phyloP scores from a whole-genome alignment of 2,888 invertebrate genomes.

The Bembecia ichneumoniformis region DNA sequence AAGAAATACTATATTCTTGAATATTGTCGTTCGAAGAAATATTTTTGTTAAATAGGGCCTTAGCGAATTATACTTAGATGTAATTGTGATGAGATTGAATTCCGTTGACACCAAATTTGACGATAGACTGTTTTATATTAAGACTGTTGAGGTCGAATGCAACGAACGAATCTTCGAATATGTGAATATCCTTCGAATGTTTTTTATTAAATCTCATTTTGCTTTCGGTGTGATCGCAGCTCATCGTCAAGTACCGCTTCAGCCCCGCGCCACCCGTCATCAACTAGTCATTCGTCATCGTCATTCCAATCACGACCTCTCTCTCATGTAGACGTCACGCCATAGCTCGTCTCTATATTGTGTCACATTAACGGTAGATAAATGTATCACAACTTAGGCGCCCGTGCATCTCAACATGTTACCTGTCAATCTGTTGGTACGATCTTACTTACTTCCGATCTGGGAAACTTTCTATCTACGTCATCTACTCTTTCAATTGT shows the following conservation, averaged over 20 bases:
- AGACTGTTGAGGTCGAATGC: conserved; percentile 65
- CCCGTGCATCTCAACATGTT: conserved; percentile 54
- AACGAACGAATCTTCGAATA: conserved; percentile 55
- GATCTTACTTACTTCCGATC: conserved; percentile 28
- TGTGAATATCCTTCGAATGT: conserved; percentile 41
- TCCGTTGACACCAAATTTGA: conserved; percentile 55
- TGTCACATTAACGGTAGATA: conserved; percentile 64
- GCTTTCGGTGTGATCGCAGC: conserved; percentile 66
- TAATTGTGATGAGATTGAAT: conserved; percentile 51
- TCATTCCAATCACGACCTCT: conserved; percentile 53
- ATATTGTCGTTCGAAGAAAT: conserved; percentile 41
- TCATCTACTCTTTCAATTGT: conserved; percentile 30
- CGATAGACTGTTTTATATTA: conserved; percentile 56
- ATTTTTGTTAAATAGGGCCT: conserved; percentile 70
- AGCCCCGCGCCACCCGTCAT: conserved; percentile 55
- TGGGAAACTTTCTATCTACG: conserved; percentile 62
- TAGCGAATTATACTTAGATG: conserved; percentile 60
- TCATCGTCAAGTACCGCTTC: conserved; percentile 54
- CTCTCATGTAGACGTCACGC: conserved; percentile 60
- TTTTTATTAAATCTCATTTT: conserved; percentile 56
- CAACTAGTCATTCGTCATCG: conserved; percentile 18
- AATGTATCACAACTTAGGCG: conserved; percentile 72
- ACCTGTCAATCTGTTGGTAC: conserved; percentile 39
- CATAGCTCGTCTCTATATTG: conserved; percentile 35
- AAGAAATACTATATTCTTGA: conserved; percentile 67